phyloP scores from a whole-genome alignment of 2,797 vertebrate genomes.

The Neosilurus mollespiculum region DNA sequence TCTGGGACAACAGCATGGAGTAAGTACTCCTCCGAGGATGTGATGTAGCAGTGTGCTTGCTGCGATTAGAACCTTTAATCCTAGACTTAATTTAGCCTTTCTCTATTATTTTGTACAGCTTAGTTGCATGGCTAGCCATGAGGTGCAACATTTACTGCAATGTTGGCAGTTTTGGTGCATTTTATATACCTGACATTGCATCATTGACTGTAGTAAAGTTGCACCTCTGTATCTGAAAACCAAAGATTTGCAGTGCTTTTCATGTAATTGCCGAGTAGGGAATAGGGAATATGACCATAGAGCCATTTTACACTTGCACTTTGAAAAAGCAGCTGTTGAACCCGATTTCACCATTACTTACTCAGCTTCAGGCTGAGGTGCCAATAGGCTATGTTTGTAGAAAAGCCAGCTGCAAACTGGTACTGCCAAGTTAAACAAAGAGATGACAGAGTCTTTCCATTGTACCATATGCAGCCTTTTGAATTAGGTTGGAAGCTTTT shows the following conservation, averaged over 20 bases:
- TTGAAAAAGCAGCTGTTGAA: constrained; percentile 34
- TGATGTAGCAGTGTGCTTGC: constrained; percentile 84
- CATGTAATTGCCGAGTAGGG: neutral
- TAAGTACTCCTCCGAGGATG: constrained; percentile 83
- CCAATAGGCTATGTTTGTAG: constrained; percentile 16
- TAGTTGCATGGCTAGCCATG: constrained; percentile 46
- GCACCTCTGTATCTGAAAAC: neutral
- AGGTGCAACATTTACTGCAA: constrained; percentile 22
- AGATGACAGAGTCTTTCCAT: constrained; percentile 57
- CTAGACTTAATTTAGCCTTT: constrained; percentile 63
- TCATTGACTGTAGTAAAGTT: constrained; percentile 17
- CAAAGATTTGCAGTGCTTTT: constrained; percentile 16
- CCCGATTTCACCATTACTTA: neutral
- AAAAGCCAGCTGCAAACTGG: constrained; percentile 25
- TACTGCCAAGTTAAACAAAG: constrained; percentile 37
- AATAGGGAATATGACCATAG: neutral
- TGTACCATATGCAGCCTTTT: constrained; percentile 59
- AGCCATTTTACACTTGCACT: constrained; percentile 26
- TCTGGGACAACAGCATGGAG: constrained; percentile 83
- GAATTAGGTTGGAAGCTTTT: constrained; percentile 39
- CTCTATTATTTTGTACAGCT: constrained; percentile 45
- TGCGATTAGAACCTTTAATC: constrained; percentile 65
- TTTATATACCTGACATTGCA: constrained; percentile 5
- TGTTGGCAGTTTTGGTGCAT: neutral
- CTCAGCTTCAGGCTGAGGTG: constrained; percentile 22